Evolutionary conservation across 2,888 invertebrate species (phyloP), one percentile per base, ranked within the genome.

Genomic region (Hydrotaea cyrtoneurina): DNA sequence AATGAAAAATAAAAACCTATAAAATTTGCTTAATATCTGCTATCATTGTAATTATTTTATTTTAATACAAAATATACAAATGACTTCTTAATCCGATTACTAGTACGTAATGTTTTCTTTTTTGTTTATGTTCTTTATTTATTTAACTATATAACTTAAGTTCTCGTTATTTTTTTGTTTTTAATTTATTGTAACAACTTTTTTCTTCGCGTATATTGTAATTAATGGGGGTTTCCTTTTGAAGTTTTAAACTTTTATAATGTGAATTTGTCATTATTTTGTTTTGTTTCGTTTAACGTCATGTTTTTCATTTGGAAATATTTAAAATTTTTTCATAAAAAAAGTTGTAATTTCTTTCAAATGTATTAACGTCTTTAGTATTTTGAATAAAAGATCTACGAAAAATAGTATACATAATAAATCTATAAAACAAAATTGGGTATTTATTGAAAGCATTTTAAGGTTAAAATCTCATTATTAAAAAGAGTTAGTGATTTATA

Each of bases 31-130:
- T 46, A 69, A n/a, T 23, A 13, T 39, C 10, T 66, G 36, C 39
- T 43, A 59, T 69, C 43, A 23, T 46, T 3, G 23, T 69, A 43
- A 46, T 43, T 57, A 19, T 64, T 79, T 11, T 3, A 39, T 46
- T 84, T 82, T 46, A 82, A 74, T 85, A 85, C 77, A 82, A 85
- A 85, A 82, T 85, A 82, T 82, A 79, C 82, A 82, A 82, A 85
- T 85, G 77, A 50, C 79, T 81, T 72, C 69, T 69, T 69, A 69
- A 23, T 23, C n/a, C 21, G 21, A 23, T 7, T 13, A 23, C 43
- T 21, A 43, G 8, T 66, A 69, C 46, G 23, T 69, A 69, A 46
- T 69, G 21, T 43, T 69, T 13, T 11, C 13, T 0, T 62, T 69
- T 46, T 43, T 69, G 69, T 69, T 69, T 43, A 62, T 62, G 62